These are phyloP conservation scores for Drosophila rellima DNA, from an alignment of 2,888 invertebrate species.

Conservation along the genomic window DNA sequence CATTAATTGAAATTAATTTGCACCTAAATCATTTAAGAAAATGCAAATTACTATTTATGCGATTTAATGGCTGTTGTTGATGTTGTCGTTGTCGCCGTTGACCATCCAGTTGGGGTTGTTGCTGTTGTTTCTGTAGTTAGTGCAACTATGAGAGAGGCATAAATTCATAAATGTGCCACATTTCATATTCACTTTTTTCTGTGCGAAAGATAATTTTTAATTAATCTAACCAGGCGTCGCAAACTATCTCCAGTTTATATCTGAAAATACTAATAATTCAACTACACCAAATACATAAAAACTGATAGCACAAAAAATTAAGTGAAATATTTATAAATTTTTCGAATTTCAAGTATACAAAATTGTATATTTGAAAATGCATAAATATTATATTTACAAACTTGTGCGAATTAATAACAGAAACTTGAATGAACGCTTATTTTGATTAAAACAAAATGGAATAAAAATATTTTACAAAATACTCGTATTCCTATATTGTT, in stretches of 20 bases:
- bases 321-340: not conserved
- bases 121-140: conserved; percentile 23
- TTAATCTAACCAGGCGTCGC: conserved; percentile 35
- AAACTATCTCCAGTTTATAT: not conserved
- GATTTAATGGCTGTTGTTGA: conserved; percentile 22
- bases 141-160: conserved; percentile 36
- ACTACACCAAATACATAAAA: not conserved
- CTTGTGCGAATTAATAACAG: too few species aligned
- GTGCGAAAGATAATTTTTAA: conserved; percentile 65
- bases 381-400: too few species aligned
- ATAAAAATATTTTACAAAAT: too few species aligned
- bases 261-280: not conserved
- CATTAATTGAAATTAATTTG: conserved; percentile 68
- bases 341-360: too few species aligned
- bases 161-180: conserved; percentile 61
- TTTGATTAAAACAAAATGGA: too few species aligned
- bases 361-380: too few species aligned
- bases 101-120: conserved; percentile 9
- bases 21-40: conserved; percentile 70
- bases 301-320: not conserved
- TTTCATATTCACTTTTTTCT: conserved; percentile 41
- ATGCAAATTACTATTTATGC: conserved; percentile 77
- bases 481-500: too few species aligned
- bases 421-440: too few species aligned
- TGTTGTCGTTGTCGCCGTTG: conserved; percentile 31